phyloP scores from a whole-genome alignment of 2,113 vertebrate species.

The Blennius ocellaris region DNA sequence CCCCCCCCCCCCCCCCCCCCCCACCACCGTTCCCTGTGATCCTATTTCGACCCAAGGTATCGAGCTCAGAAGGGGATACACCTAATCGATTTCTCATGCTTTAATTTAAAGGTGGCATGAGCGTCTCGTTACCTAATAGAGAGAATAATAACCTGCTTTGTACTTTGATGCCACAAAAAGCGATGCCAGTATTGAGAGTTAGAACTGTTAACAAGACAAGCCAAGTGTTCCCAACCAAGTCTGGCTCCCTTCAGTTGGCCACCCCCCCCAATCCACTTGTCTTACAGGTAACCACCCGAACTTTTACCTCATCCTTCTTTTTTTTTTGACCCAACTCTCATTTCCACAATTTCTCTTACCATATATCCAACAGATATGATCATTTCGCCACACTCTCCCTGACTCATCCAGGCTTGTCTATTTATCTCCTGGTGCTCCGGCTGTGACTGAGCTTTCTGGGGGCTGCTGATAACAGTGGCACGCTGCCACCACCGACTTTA shows the following conservation, averaged over 20 bases:
- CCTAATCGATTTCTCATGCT: constrained; percentile 77
- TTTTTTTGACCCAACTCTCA: constrained; percentile 15
- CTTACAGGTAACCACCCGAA: constrained; percentile 38
- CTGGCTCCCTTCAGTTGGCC: constrained; percentile 66
- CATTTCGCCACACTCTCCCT: constrained; percentile 30
- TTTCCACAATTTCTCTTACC: constrained; percentile 39
- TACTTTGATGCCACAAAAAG: constrained; percentile 49
- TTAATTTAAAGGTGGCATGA: constrained; percentile 74
- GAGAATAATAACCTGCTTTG: constrained; percentile 51
- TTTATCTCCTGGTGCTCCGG: constrained; percentile 51
- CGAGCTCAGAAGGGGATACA: constrained; percentile 71
- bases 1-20: no score
- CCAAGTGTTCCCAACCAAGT: constrained; percentile 57
- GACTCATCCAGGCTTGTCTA: constrained; percentile 33
- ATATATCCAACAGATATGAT: constrained; percentile 18
- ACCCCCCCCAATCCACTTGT: constrained; percentile 51
- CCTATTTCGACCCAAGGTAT: constrained; percentile 73
- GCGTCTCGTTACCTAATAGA: constrained; percentile 66
- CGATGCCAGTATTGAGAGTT: constrained; percentile 35
- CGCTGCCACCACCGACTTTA: constrained; percentile 21
- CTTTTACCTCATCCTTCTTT: constrained; percentile 18
- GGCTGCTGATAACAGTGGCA: constrained; percentile 36
- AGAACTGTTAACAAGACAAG: constrained; percentile 66
- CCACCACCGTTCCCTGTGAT: constrained; percentile 65
- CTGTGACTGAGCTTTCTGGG: constrained; percentile 25